A percentile compares a stretch with the other conserved stretches of the same genome.
Evolutionary conservation across 2,888 invertebrate species (phyloP).

Genomic region (Heliconius hortense): DNA sequence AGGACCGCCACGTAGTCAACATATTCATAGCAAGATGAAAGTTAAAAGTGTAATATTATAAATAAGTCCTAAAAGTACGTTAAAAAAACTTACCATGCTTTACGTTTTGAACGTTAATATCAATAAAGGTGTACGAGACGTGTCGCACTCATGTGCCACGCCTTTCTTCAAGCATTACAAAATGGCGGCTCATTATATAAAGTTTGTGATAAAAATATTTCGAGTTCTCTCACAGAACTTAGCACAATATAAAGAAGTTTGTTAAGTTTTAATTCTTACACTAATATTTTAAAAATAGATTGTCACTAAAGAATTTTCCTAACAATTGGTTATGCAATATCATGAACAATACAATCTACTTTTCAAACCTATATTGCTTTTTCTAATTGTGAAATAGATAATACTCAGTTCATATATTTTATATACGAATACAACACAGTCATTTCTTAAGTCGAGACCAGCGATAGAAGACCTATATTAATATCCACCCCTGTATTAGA

Average conservation of each 20-base stretch:
- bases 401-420: slow-evolving; percentile 17
- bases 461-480: slow-evolving; percentile 44
- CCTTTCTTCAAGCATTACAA: slow-evolving; percentile 62
- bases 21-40: background rate
- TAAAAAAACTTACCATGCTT: slow-evolving; percentile 68
- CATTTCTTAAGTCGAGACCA: slow-evolving; percentile 52
- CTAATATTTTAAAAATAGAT: slow-evolving; percentile 22
- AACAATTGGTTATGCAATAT: slow-evolving; percentile 13
- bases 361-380: slow-evolving; percentile 11
- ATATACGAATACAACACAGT: slow-evolving; percentile 30
- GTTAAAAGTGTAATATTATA: background rate
- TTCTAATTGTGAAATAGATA: background rate
- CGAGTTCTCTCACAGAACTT: slow-evolving; percentile 40
- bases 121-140: slow-evolving; percentile 49
- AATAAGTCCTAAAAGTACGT: slow-evolving; percentile 24
- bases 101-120: slow-evolving; percentile 53
- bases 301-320: slow-evolving; percentile 22
- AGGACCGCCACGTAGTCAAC: background rate
- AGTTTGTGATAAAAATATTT: slow-evolving; percentile 24
- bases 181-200: slow-evolving; percentile 64
- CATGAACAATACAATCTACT: background rate
- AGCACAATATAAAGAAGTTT: slow-evolving; percentile 33
- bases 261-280: slow-evolving; percentile 31
- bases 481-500: slow-evolving; percentile 45
- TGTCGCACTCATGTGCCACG: slow-evolving; percentile 60